A percentile compares a stretch with the other conserved stretches of the same genome.
phyloP scores from a whole-genome alignment of 2,797 vertebrate species.

The Anniella stebbinsi region DNA sequence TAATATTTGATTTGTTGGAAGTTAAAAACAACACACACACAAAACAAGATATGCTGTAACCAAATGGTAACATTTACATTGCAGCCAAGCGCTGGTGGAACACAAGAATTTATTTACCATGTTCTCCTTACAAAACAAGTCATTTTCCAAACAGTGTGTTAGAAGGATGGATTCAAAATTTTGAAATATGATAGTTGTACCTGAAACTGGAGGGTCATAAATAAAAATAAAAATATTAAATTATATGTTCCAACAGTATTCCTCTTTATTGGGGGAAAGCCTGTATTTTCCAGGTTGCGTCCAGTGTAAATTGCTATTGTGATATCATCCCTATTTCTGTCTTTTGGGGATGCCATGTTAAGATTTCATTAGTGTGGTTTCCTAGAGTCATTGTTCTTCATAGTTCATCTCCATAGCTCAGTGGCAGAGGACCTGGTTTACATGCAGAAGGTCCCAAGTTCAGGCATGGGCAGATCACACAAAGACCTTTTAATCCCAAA shows the following conservation, averaged over 20 bases:
- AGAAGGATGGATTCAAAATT: background rate
- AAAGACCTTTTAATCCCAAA: too few species aligned
- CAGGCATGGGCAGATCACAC: too few species aligned
- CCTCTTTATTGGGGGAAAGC: background rate
- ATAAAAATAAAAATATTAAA: background rate
- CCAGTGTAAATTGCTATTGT: background rate
- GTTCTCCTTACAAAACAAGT: background rate
- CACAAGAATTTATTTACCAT: background rate
- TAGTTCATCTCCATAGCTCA: background rate
- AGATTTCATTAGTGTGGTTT: background rate
- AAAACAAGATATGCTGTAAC: background rate
- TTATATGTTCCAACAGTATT: background rate
- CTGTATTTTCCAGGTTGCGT: background rate
- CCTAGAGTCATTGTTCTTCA: background rate
- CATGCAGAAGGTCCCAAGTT: too few species aligned
- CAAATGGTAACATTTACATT: background rate
- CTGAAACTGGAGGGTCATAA: background rate
- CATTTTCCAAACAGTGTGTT: background rate
- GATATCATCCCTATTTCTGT: background rate
- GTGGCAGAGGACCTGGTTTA: background rate
- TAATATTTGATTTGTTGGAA: conserved; percentile 43
- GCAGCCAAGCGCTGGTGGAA: background rate
- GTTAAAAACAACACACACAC: background rate
- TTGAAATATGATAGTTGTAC: background rate
- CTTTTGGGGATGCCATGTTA: background rate